Conservation (phyloP, 2,888 invertebrate species). For the Trachelus iudaicus region DNA sequence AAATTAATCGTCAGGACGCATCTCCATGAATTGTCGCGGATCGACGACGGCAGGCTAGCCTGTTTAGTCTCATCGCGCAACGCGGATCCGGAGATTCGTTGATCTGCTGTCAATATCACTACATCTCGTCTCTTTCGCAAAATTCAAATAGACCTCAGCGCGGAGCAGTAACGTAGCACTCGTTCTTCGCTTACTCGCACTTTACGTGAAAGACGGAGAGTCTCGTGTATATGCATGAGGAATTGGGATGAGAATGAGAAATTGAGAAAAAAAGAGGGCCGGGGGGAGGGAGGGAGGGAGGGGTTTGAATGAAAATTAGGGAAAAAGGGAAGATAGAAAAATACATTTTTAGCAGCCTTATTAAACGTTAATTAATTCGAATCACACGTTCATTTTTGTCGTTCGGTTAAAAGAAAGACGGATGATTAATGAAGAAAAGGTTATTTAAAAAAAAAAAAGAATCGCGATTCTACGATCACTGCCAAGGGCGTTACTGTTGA, state of each 20-base stretch:
- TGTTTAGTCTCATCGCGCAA: slow-evolving; percentile 22
- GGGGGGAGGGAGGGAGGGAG: neutral
- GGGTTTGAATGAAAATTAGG: neutral
- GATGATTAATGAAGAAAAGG: slow-evolving; percentile 9
- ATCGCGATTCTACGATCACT: slow-evolving; percentile 62
- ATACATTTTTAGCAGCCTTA: slow-evolving; percentile 3
- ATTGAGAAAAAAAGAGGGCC: slow-evolving; percentile 8
- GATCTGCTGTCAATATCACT: neutral
- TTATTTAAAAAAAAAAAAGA: slow-evolving; percentile 29
- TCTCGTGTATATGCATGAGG: neutral
- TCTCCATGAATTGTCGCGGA: neutral
- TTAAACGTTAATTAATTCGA: neutral
- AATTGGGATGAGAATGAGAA: neutral
- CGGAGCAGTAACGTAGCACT: neutral
- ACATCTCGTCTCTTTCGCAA: neutral
- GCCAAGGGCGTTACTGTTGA: slow-evolving; percentile 60
- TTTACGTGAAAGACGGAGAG: neutral
- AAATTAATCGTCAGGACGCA: neutral
- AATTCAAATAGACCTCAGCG: neutral
- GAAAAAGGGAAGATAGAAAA: slow-evolving; percentile 9
- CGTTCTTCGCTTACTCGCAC: neutral
- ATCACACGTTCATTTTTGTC: neutral
- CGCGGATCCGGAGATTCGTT: neutral
- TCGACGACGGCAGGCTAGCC: slow-evolving; percentile 41
- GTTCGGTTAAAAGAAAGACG: neutral